phyloP scores from a whole-genome alignment of 2,888 invertebrate species.

The Andricus quercusramuli region DNA sequence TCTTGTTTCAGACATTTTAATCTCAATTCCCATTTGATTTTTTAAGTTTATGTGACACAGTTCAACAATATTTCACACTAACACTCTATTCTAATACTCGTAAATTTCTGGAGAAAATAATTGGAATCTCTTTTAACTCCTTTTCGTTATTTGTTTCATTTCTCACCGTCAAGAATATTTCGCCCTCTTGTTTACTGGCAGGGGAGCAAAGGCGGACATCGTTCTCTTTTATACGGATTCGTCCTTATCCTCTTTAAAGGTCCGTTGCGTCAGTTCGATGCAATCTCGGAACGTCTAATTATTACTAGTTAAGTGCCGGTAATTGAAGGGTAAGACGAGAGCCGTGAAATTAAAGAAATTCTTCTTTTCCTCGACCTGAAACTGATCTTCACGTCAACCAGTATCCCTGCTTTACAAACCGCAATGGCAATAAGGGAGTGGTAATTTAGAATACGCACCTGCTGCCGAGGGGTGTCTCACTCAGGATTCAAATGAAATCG shows the following conservation, averaged over 20 bases:
- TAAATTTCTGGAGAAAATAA: slow-evolving; percentile 36
- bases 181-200: slow-evolving; percentile 49
- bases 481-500: too few species aligned
- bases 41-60: neutral
- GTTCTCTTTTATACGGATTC: slow-evolving; percentile 44
- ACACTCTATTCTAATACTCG: neutral
- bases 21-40: neutral
- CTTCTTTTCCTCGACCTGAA: slow-evolving; percentile 53
- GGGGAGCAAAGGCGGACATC: slow-evolving; percentile 36
- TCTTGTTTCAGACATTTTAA: neutral
- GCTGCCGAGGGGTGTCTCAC: too few species aligned
- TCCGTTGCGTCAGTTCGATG: slow-evolving; percentile 63
- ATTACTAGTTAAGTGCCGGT: slow-evolving; percentile 74
- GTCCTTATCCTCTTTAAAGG: slow-evolving; percentile 67
- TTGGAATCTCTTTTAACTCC: slow-evolving; percentile 39
- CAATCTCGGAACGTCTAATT: slow-evolving; percentile 73
- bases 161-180: slow-evolving; percentile 10
- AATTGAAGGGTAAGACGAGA: slow-evolving; percentile 73
- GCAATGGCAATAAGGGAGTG: neutral
- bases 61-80: neutral
- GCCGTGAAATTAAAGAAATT: slow-evolving; percentile 75
- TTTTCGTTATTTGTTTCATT: slow-evolving; percentile 21
- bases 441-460: slow-evolving; percentile 6
- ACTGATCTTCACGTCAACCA: neutral
- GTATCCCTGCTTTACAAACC: neutral